Evolutionary conservation across 2,888 invertebrate genomes (phyloP), one percentile per base, ranked within the genome.

Genomic region (Drosophila nigricruria): DNA sequence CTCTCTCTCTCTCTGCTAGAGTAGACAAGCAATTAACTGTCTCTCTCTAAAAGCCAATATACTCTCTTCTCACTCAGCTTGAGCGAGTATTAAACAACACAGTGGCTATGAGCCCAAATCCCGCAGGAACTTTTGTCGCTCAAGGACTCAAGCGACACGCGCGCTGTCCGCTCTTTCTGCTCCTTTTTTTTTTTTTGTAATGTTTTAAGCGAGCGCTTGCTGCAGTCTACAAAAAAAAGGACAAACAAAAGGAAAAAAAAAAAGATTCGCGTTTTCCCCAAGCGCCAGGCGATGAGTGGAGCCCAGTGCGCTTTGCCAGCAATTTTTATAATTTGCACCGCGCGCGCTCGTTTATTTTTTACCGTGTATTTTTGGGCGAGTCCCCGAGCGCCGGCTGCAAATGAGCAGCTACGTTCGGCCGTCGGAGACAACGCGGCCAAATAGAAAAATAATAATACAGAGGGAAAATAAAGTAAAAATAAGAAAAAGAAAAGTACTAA

Each of bases 261-360:
- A 72, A 63, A 78, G 73, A 78, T 60, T 74, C 75, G 49, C 79
- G 59, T 45, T 36, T 49, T 36, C 63, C 77, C 71, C 74, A 61
- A 66, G 67, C 54, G 77, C 18, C 66, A 43, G 49, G 77, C 77
- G 77, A 57, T 77, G 77, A 77, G 77, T 76, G 77, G 66, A 61
- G 77, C 60, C 66, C 60, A 42, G 82, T 73, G 83, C 77, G 90
- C 85, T 88, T 89, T 85, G 90, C 86, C 81, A 89, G 88, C 89
- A 88, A 70, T 84, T 89, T 88, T 89, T 86, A 82, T 89, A 89
- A 86, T 89, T 86, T 86, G 80, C 90, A 86, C 80, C 69, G 69
- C 27, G 42, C 27, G 12, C 38, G 12, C 30, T 18, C 49, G 18
- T 32, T 47, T 47, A 49, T 47, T 68, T 67, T 47, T 18, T 38